Base-by-base conservation (phyloP, 2,888 invertebrate genomes). In the Beris chalybata region DNA sequence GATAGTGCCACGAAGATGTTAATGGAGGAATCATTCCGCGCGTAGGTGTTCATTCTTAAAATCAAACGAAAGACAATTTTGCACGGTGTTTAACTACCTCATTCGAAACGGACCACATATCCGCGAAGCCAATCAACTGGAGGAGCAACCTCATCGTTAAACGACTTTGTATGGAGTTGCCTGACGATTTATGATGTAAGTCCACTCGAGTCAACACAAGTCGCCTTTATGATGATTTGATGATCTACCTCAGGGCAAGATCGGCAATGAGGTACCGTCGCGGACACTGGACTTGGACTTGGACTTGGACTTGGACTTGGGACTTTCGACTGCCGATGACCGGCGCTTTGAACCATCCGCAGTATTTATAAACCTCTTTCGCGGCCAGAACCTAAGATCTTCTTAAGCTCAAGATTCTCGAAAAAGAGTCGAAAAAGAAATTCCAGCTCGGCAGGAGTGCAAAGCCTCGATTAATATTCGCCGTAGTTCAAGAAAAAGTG, bases 401-500 rank as follows among this genome's bases (percentile, higher is more conserved):
- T 22, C n/a, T 50, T 7, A 45, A 52, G 52, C 12, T 38, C 50
- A 50, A 61, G 61, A 50, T 61, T 50, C 38, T 30, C 15, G 61
- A 44, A 15, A 48, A 50, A 5, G 31, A 50, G 38, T 15, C 15
- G 43, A 38, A 43, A 48, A 50, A 32, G 38, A 52, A 50, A 50
- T 30, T 43, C 38, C 48, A 30, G 30, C 13, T 15, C 57, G 22
- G 48, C 13, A 11, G 31, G 30, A 31, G 57, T 58, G 45, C 57
- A 58, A 45, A 58, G 57, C 53, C 67, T 58, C 65, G 58, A 59
- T 59, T 65, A 67, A 59, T 59, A 58, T 67, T 67, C 67, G 63
- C 65, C 65, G 59, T 59, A 59, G 57, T 65, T 67, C 65, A 64
- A 59, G 64, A 59, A 65, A 61, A 67, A 67, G 65, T 68, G 65